Base-by-base conservation (phyloP, 2,888 invertebrate species). In the Piscicola geometra region DNA sequence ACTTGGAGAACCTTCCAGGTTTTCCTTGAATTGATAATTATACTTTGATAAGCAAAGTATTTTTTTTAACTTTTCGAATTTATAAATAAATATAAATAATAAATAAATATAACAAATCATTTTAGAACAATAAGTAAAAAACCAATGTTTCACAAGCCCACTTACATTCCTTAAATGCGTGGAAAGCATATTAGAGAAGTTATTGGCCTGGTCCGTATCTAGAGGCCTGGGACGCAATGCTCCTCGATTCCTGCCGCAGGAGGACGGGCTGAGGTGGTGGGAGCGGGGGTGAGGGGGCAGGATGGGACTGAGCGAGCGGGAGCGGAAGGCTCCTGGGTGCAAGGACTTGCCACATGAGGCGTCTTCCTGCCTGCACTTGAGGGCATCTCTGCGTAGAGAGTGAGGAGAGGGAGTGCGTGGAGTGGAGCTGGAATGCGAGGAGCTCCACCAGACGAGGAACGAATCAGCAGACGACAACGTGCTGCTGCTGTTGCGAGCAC, bases 391-490 rank as follows among this genome's bases (percentile, higher is more conserved):
- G 12, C 32, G 21, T 68, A 33, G 33, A 35, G 68, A 1, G 68
- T 33, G 28, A n/a, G n/a, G n/a, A n/a, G n/a, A n/a, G 41, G 70
- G 35, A 35, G 70, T 33, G 9, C n/a, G 21, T 25, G 12, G 35
- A 21, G 18, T 35, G 9, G 41, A 41, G 47, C 36, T 36, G 30
- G 25, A 25, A n/a, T n/a, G n/a, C 0, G 41, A 41, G n/a, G 70
- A 70, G 25, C 18, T 70, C 70, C 70, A 70, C 70, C 70, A 70
- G 70, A 70, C 41, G 41, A 70, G 70, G n/a, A 70, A 70, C 25
- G 70, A 41, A 70, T 70, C 70, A 28, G 70, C 47, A n/a, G 70
- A 70, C 21, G 47, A 70, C 25, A 70, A 41, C 12, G 33, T 64
- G 25, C 12, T 12, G n/a, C n/a, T 64, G 50, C 50, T 47, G 50